Conservation (phyloP, 2,113 vertebrate genomes). For the Carollia perspicillata region DNA sequence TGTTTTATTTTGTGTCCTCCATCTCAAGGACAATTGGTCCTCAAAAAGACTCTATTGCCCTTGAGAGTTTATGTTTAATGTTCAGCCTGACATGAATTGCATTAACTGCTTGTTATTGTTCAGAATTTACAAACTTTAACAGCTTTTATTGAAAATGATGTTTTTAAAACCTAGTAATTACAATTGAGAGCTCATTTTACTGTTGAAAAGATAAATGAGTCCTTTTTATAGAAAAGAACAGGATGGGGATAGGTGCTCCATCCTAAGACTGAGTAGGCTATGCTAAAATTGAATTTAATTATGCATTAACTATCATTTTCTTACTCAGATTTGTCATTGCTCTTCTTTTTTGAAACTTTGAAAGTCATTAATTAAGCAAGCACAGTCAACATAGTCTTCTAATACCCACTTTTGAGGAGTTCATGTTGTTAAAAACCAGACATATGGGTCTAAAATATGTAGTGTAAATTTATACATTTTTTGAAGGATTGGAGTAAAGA, state of each 20-base stretch:
- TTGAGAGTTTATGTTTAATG: not conserved
- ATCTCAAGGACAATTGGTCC: not conserved
- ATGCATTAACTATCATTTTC: not conserved
- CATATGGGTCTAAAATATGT: not conserved
- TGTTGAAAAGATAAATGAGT: not conserved
- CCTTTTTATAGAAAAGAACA: not conserved
- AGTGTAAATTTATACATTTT: not conserved
- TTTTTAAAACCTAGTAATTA: not conserved
- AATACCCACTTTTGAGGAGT: not conserved
- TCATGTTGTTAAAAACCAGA: not conserved
- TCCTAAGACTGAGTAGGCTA: not conserved
- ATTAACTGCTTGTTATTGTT: not conserved
- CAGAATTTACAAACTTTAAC: not conserved
- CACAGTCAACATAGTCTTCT: not conserved
- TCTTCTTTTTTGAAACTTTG: not conserved
- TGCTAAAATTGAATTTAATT: not conserved
- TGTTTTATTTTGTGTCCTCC: not conserved
- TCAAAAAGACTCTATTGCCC: not conserved
- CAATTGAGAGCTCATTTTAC: not conserved
- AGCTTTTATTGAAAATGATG: not conserved
- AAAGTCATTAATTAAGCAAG: not conserved
- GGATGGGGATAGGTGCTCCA: not conserved
- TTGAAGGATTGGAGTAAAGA: not conserved
- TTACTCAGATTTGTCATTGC: not conserved
- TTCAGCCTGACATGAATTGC: not conserved